Base-by-base conservation (phyloP, 35 echinoderm and acorn worm genomes). In the Anneissia japonica region DNA sequence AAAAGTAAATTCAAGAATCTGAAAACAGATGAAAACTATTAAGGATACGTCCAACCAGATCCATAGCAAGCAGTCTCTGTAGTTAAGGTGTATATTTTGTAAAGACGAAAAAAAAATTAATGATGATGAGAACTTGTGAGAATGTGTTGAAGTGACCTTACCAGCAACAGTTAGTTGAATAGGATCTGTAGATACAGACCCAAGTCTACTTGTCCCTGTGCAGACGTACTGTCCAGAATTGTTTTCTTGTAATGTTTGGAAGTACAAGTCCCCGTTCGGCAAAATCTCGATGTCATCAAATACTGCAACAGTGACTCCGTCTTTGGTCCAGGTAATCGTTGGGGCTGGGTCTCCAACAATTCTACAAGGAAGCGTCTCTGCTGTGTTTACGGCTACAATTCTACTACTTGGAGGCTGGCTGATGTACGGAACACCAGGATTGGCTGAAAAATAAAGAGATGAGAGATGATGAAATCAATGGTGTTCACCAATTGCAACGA, bases 281-380 rank as follows among this genome's bases (percentile, higher is more conserved):
- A 88, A 75, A 40, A 77, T 84, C 6, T 74, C 35, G 12, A 84
- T 77, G 46, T 83, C 75, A 46, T 83, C 82, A 16, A 16, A 35
- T 41, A 91, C 85, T 30, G 35, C 82, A 13, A 37, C n/a, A 13
- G 73, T 37, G 79, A 86, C 85, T 35, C 86, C 87, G 30, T 46
- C 79, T 36, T 83, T 86, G 0, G 34, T 82, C 96, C 96, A 99
- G 4, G 86, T 36, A 34, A 94, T 77, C 0, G 26, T 34, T 32
- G 96, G 96, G 3, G 36, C 37, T 4, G 96, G 96, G 40, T 93
- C 92, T 21, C 96, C 96, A 23, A 99, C 92, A 73, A 99, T 99
- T 21, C 76, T 43, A 51, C 96, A 99, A 56, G 77, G 26, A 31
- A 99, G 87, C 4, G 72, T 84, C 17, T 79, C 89, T 23, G 82